Conservation (phyloP, 2,888 invertebrate species). For the Nephrotoma flavescens region DNA sequence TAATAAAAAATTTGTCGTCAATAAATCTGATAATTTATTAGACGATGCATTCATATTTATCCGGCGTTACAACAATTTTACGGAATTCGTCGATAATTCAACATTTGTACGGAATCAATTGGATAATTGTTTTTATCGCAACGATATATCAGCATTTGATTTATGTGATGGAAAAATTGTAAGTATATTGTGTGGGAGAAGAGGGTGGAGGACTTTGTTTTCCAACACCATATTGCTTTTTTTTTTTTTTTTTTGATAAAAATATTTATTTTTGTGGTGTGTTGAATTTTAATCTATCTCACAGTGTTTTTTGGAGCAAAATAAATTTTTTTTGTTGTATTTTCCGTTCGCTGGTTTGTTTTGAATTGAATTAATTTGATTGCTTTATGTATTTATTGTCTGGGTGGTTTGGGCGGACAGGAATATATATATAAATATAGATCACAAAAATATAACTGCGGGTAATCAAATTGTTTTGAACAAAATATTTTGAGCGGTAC, state of each 20-base stretch:
- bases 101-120: constrained; percentile 25
- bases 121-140: constrained; percentile 31
- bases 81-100: constrained; percentile 29
- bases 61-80: constrained; percentile 27
- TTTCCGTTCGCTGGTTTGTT: not conserved
- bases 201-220: not conserved
- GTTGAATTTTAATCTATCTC: constrained; percentile 28
- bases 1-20: not conserved
- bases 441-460: too few species aligned
- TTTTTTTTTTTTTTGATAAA: not conserved
- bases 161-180: constrained; percentile 30
- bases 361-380: not conserved
- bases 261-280: constrained; percentile 5
- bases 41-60: constrained; percentile 33
- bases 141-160: constrained; percentile 30
- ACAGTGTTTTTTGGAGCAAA: not conserved
- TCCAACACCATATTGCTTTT: not conserved
- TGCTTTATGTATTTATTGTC: too few species aligned
- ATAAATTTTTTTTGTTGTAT: not conserved
- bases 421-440: not conserved
- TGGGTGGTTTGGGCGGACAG: too few species aligned
- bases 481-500: too few species aligned
- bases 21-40: constrained; percentile 24
- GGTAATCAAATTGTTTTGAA: too few species aligned
- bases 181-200: constrained; percentile 14